A percentile compares a stretch with the other conserved stretches of the same genome.
Evolutionary conservation across 2,797 vertebrate species (phyloP).

Genomic region (Phoxinus dragarum): DNA sequence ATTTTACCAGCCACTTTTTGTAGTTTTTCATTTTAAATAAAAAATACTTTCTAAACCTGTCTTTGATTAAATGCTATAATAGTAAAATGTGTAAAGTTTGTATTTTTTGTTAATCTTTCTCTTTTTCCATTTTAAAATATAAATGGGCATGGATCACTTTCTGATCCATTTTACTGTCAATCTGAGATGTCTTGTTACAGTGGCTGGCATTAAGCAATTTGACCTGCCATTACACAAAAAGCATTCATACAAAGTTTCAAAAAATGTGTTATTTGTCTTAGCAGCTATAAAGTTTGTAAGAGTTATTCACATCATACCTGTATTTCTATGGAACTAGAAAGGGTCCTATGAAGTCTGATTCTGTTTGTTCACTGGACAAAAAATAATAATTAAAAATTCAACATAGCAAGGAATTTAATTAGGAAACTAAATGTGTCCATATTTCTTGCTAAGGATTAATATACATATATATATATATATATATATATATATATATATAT

Average conservation of each 20-base stretch:
- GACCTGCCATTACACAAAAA: not conserved
- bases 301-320: not conserved
- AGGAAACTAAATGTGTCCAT: not conserved
- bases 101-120: not conserved
- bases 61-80: not conserved
- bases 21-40: not conserved
- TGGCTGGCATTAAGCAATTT: not conserved
- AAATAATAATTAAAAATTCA: not conserved
- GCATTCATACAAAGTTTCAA: not conserved
- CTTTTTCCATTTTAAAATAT: not conserved
- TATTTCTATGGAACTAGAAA: not conserved
- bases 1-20: not conserved
- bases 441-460: not conserved
- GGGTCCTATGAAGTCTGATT: not conserved
- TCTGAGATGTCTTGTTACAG: not conserved
- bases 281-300: not conserved
- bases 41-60: not conserved
- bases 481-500: no score
- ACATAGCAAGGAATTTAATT: not conserved
- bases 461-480: no score
- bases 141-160: not conserved
- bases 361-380: not conserved
- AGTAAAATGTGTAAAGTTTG: not conserved
- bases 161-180: not conserved
- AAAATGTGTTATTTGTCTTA: not conserved